Evolutionary conservation across 1,140 invertebrate genomes (phyloP), one percentile per base, ranked within the genome.

Genomic region (Dinoponera quadriceps): DNA sequence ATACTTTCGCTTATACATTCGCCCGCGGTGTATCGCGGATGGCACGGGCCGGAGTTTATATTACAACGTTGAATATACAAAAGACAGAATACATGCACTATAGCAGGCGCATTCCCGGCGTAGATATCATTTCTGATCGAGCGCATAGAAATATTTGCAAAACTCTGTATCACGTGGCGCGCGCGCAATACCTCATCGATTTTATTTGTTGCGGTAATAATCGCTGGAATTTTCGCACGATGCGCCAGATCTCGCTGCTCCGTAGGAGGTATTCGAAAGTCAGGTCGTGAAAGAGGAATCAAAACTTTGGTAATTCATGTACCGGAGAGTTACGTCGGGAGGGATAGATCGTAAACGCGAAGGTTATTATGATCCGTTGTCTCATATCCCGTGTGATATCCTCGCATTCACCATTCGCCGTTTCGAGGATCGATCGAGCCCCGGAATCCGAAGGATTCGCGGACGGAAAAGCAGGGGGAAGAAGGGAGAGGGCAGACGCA

Each of bases 311-410:
- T 68, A 57, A 48, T 71, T 69, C 33, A 57, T 69, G 25, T 80
- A 57, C 22, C 51, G 51, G 44, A n/a, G 49, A 78, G 75, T 80
- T 71, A 71, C 65, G 3, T 27, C 63, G 29, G 51, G 20, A 63
- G 59, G 63, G 33, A 63, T 71, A 80, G 65, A 80, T 80, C 63
- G 29, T 69, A 69, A 68, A 78, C 18, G 73, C 11, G 25, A 63
- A 63, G 27, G 33, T 71, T 59, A 80, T 57, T 69, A 49, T 69
- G 75, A 80, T 71, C 27, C 75, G 44, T 68, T 68, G 74, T 68
- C 63, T 38, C 73, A 75, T 33, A 33, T 62, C 29, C 51, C 59
- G 9, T 51, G 51, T 51, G 51, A 71, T 69, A 68, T 44, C 65
- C 65, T 57, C n/a, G 22, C 33, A 22, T 55, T 55, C 33, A n/a